phyloP scores from a whole-genome alignment of 2,113 vertebrate genomes.

The Fregetta grallaria region DNA sequence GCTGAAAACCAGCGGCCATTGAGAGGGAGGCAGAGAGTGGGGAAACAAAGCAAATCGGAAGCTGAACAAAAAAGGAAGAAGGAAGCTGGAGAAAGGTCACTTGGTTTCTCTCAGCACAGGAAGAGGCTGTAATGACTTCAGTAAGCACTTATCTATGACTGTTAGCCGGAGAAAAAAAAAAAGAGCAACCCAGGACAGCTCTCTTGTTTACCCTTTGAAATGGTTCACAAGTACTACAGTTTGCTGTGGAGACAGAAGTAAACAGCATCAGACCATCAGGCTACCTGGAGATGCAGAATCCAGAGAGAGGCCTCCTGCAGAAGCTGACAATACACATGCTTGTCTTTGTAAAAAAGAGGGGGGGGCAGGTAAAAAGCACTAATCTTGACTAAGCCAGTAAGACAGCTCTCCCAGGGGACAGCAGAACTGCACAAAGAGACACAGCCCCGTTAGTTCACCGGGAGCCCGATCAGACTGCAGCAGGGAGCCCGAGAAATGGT shows the following conservation, averaged over 20 bases:
- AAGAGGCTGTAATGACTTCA: background rate
- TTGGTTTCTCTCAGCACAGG: background rate
- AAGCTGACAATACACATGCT: background rate
- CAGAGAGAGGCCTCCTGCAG: background rate
- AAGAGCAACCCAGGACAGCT: background rate
- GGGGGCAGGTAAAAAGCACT: too few species aligned
- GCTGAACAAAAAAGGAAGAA: background rate
- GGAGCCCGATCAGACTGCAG: background rate
- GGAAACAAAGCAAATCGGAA: background rate
- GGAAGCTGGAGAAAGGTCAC: background rate
- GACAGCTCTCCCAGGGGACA: background rate
- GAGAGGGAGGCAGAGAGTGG: background rate
- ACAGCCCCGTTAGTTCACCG: accelerated
- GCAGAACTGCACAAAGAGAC: background rate
- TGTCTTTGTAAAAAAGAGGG: background rate
- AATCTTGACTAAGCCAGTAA: background rate
- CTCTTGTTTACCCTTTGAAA: background rate
- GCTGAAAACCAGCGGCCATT: background rate
- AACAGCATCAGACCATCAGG: background rate
- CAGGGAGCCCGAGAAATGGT: accelerated
- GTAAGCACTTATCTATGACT: background rate
- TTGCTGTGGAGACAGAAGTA: background rate
- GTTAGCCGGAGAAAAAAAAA: background rate
- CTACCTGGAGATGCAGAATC: background rate
- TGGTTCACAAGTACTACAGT: background rate